Evolutionary conservation across 2,113 vertebrate species (phyloP), one percentile per base, ranked within the genome.

Genomic region (Nothoprocta pentlandii): DNA sequence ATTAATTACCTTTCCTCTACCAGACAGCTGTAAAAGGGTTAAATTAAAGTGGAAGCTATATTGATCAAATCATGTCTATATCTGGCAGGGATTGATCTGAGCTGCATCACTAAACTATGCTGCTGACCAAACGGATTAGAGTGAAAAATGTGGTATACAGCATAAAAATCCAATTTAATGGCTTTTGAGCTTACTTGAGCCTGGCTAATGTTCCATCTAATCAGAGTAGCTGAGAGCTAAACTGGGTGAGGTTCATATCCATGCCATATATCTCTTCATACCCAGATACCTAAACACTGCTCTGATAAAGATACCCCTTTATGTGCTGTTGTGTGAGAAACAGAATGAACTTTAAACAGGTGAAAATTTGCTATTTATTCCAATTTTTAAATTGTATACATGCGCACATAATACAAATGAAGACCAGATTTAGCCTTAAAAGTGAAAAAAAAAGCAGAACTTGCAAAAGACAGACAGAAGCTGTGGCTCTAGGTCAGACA

Each of bases 21-120:
- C 49, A 89, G 94, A 85, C 70, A 90, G 92, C 44, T 93, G 25
- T 82, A 95, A 97, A 97, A 95, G 95, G 94, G 95, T 96, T 95
- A 97, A 95, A 63, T 93, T 92, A 89, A 95, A 95, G 78, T 90
- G 89, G 86, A 94, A 89, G 67, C 36, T 77, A 5, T 96, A 95
- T 95, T 95, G 96, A 96, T 95, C 86, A 87, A 87, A 93, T 92
- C 77, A 63, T 67, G 74, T 85, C 88, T 85, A 36, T 2, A 1
- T 90, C 93, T 80, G 96, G 87, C 94, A 96, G 70, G 63, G 86
- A 95, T 95, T 95, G 96, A 97, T 95, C 92, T 90, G 59, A 78
- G 78, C 80, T 90, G 83, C 86, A 81, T 90, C 91, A 87, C 73
- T 92, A 87, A 96, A 59, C 61, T 49, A 34, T 79, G 59, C 93